Percentiles rank a stretch among this genome's conserved stretches.
These are phyloP conservation scores for Phymatocera aterrima DNA, from an alignment of 2,888 invertebrate species.

Conservation along the genomic window DNA sequence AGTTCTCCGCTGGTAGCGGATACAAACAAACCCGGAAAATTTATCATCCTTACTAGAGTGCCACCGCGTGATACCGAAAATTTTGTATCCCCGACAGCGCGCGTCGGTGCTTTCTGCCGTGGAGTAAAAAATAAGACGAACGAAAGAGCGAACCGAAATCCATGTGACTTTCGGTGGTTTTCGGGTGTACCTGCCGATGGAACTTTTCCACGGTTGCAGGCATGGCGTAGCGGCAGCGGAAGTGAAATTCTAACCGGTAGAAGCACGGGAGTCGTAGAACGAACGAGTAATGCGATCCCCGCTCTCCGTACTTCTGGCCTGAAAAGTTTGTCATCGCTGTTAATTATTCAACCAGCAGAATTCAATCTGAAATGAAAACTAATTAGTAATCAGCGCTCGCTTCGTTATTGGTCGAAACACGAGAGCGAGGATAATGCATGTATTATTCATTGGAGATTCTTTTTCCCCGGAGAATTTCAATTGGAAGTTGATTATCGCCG, in stretches of 20 bases:
- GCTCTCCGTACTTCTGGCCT: not conserved
- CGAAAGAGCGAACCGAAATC: not conserved
- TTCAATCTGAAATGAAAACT: not conserved
- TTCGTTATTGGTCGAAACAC: no score
- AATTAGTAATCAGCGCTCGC: no score
- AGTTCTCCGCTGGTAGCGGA: not conserved
- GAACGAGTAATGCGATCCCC: constrained; percentile 3
- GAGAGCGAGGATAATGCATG: no score
- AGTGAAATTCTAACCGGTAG: constrained; percentile 11
- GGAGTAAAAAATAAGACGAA: no score
- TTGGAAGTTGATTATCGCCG: no score
- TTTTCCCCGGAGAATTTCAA: no score
- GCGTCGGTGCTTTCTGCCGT: no score
- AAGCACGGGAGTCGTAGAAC: not conserved
- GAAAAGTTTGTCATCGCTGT: not conserved
- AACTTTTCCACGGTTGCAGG: not conserved
- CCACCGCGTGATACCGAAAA: not conserved
- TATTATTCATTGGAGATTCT: no score
- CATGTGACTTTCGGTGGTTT: not conserved
- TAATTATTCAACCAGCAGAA: not conserved
- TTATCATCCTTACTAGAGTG: not conserved
- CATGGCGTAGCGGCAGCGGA: not conserved
- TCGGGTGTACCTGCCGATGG: not conserved
- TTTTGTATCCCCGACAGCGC: no score
- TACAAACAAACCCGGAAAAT: constrained; percentile 2